Evolutionary conservation across 1,140 invertebrate species (phyloP).

Genomic region (Trachymyrmex cornetzi): DNA sequence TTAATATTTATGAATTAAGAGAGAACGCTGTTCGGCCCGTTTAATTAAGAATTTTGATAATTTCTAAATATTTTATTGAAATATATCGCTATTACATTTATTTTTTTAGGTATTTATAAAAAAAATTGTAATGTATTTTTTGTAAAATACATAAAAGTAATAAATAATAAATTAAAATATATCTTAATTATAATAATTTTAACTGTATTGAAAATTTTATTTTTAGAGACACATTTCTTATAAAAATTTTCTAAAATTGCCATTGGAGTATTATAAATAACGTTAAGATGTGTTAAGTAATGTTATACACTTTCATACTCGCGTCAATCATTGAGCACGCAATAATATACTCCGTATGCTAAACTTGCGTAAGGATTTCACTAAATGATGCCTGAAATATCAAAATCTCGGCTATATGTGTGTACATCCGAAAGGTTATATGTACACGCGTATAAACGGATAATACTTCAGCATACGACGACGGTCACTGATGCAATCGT

Average conservation of each 20-base stretch:
- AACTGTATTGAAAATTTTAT: background rate
- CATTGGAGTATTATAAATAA: background rate
- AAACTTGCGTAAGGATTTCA: conserved; percentile 41
- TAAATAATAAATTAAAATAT: conserved; percentile 2
- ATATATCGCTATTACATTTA: background rate
- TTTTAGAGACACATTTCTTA: background rate
- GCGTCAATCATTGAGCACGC: conserved; percentile 21
- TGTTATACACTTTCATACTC: conserved; percentile 16
- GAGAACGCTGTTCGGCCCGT: background rate
- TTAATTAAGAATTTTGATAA: background rate
- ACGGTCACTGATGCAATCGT: conserved; percentile 69
- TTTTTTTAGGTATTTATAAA: background rate
- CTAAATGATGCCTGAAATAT: conserved; percentile 60
- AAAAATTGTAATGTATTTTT: background rate
- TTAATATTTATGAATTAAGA: conserved; percentile 5
- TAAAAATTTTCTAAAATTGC: background rate
- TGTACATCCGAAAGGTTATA: conserved; percentile 68
- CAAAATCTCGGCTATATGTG: conserved; percentile 45
- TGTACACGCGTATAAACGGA: conserved; percentile 55
- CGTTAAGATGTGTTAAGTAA: conserved; percentile 9
- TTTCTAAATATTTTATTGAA: background rate
- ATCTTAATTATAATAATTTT: background rate
- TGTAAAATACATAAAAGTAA: background rate
- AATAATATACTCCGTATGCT: conserved; percentile 30
- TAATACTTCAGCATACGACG: conserved; percentile 47